Conservation (phyloP, 37 sponge, comb jelly and placozoan species). For the Halichondria panicea region DNA sequence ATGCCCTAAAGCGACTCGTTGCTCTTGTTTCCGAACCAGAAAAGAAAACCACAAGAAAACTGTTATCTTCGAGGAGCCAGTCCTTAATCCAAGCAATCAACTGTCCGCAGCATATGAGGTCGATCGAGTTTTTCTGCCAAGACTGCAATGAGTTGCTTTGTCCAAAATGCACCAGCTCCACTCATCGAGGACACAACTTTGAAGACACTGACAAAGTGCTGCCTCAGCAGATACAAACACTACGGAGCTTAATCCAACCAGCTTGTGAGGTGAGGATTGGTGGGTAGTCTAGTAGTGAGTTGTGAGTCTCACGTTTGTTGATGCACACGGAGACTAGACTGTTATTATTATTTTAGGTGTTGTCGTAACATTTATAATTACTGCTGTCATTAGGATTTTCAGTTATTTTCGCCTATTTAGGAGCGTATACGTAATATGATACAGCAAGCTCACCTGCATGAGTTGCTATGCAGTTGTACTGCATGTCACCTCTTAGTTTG, state of each 20-base stretch:
- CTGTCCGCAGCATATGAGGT: constrained; percentile 20
- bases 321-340: no score
- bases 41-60: constrained; percentile 1
- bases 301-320: no score
- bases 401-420: no score
- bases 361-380: no score
- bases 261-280: constrained; percentile 25
- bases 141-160: constrained; percentile 41
- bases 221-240: neutral
- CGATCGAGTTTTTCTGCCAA: constrained; percentile 23
- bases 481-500: no score
- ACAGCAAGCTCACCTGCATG: no score
- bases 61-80: neutral
- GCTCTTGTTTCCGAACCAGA: constrained; percentile 29
- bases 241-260: constrained; percentile 26
- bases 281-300: neutral
- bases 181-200: constrained; percentile 7
- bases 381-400: no score
- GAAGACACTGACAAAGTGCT: constrained; percentile 9
- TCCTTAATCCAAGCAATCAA: neutral
- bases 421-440: no score
- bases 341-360: no score
- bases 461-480: no score
- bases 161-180: constrained; percentile 7
- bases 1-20: constrained; percentile 21